Evolutionary conservation across 2,888 invertebrate genomes (phyloP).

Genomic region (Melanostoma scalare): DNA sequence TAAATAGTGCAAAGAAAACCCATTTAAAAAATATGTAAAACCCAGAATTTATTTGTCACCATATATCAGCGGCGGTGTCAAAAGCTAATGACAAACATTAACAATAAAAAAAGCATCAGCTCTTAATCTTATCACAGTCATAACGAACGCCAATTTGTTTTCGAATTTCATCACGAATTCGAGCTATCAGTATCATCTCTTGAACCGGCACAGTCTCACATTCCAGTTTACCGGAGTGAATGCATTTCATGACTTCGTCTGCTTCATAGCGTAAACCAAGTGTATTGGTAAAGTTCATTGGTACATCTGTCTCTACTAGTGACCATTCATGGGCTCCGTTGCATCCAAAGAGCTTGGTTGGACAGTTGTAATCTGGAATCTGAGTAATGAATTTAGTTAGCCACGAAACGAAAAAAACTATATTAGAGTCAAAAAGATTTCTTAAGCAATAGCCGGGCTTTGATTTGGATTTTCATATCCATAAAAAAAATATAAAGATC

Average conservation of each 20-base stretch:
- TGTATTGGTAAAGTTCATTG: slow-evolving; percentile 87
- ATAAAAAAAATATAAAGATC: neutral
- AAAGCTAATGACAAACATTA: slow-evolving; percentile 3
- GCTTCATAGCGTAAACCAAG: slow-evolving; percentile 89
- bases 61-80: slow-evolving; percentile 8
- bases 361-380: slow-evolving; percentile 86
- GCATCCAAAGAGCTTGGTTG: slow-evolving; percentile 82
- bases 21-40: no score
- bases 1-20: no score
- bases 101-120: slow-evolving; percentile 2
- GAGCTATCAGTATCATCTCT: slow-evolving; percentile 86
- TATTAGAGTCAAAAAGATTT: no score
- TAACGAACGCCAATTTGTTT: slow-evolving; percentile 87
- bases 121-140: slow-evolving; percentile 71
- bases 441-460: no score
- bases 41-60: no score
- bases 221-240: slow-evolving; percentile 86
- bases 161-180: slow-evolving; percentile 87
- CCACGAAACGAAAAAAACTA: no score
- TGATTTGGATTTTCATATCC: neutral
- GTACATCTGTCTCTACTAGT: slow-evolving; percentile 84
- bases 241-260: slow-evolving; percentile 87
- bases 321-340: slow-evolving; percentile 83
- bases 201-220: slow-evolving; percentile 86
- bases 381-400: slow-evolving; percentile 75